phyloP scores from a whole-genome alignment of 2,797 vertebrate species.

The Siniperca scherzeri region DNA sequence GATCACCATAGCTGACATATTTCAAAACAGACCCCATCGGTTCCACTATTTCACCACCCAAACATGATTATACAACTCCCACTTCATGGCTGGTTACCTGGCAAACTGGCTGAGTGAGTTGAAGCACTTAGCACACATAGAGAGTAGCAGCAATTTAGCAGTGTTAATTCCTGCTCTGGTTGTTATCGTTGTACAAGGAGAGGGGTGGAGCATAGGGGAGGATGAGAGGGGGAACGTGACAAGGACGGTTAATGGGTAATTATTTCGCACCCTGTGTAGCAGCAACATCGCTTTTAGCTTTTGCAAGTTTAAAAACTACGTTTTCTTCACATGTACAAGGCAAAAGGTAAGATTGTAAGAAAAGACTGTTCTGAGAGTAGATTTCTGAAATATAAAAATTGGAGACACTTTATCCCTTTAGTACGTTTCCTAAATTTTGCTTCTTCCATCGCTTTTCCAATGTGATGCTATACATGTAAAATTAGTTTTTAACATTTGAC shows the following conservation, averaged over 20 bases:
- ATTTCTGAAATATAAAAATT: not conserved
- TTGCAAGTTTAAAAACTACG: slow-evolving; percentile 6
- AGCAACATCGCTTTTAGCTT: not conserved
- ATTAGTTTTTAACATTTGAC: not conserved
- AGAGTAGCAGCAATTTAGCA: slow-evolving; percentile 26
- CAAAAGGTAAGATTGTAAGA: not conserved
- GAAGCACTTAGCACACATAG: slow-evolving; percentile 26
- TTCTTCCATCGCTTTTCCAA: not conserved
- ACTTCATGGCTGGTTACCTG: slow-evolving; percentile 36
- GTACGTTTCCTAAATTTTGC: not conserved
- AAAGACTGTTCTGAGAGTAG: not conserved
- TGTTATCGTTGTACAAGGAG: slow-evolving; percentile 18
- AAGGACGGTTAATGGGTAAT: slow-evolving; percentile 4
- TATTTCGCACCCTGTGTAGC: slow-evolving; percentile 19
- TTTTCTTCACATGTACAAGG: not conserved
- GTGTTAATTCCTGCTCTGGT: slow-evolving; percentile 30
- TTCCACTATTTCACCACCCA: slow-evolving; percentile 18
- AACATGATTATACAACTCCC: slow-evolving; percentile 49
- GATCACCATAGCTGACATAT: slow-evolving; percentile 23
- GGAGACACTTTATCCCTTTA: not conserved
- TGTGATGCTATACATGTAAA: not conserved
- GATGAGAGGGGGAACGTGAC: not conserved
- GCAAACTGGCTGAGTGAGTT: slow-evolving; percentile 39
- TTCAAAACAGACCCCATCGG: slow-evolving; percentile 26
- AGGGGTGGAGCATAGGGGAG: not conserved